phyloP scores from a whole-genome alignment of 2,797 vertebrate species.

The Micropoecilia bifurca region DNA sequence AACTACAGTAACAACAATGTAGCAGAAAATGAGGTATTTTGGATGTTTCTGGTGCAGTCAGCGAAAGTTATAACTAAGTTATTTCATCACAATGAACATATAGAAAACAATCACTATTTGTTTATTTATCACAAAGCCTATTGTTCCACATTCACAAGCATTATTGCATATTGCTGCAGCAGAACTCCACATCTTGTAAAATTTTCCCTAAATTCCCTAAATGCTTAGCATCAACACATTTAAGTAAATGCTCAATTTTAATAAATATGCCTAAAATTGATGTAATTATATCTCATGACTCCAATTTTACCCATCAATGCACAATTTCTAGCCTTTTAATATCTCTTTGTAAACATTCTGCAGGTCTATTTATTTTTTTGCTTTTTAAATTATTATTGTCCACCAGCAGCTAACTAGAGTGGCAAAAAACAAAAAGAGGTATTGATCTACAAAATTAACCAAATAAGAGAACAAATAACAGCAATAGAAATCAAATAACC shows the following conservation, averaged over 20 bases:
- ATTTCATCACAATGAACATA: neutral
- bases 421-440: too few relatives aligned
- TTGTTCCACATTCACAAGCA: neutral
- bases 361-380: slow-evolving; percentile 40
- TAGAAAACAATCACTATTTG: neutral
- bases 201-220: neutral
- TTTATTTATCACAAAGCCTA: neutral
- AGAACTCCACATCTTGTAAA: neutral
- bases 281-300: slow-evolving; percentile 37
- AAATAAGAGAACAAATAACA: too few relatives aligned
- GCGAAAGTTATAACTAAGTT: neutral
- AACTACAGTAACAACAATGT: neutral
- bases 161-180: neutral
- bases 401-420: too few relatives aligned
- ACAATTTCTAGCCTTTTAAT: slow-evolving; percentile 41
- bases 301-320: slow-evolving; percentile 43
- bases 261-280: slow-evolving; percentile 26
- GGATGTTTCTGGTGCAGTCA: neutral
- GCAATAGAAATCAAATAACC: too few relatives aligned
- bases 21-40: neutral
- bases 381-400: too few relatives aligned
- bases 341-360: slow-evolving; percentile 53
- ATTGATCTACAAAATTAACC: too few relatives aligned
- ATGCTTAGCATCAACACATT: neutral
- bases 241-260: slow-evolving; percentile 41